These are phyloP conservation scores for Xiphorhynchus elegans DNA, from an alignment of 2,113 vertebrate genomes.

Conservation along the genomic window DNA sequence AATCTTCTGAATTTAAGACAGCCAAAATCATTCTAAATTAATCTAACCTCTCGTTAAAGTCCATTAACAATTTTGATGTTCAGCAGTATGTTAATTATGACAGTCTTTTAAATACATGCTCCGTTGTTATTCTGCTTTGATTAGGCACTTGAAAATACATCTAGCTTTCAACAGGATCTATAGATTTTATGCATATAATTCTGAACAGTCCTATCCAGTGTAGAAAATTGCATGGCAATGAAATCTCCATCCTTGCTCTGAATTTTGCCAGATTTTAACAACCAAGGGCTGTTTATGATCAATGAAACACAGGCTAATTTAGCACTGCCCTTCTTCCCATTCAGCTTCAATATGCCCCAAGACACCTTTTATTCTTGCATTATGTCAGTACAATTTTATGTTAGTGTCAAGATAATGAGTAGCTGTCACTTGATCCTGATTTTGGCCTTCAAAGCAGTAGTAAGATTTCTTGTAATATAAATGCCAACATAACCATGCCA, in stretches of 20 bases:
- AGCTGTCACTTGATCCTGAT: constrained; percentile 7
- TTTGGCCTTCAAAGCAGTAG: constrained; percentile 4
- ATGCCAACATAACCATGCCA: not conserved
- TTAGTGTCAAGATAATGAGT: constrained; percentile 22
- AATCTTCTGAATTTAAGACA: not conserved
- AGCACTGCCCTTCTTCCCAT: not conserved
- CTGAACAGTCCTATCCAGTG: constrained; percentile 17
- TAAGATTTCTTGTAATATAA: not conserved
- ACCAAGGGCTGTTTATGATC: not conserved
- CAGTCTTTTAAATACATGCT: constrained; percentile 45
- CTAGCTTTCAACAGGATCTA: constrained; percentile 48
- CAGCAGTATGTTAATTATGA: constrained; percentile 29
- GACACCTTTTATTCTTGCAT: constrained; percentile 5
- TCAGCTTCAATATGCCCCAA: not conserved
- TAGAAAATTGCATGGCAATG: constrained; percentile 50
- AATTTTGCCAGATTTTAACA: constrained; percentile 49
- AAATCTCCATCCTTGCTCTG: not conserved
- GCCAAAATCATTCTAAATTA: not conserved
- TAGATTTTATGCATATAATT: constrained; percentile 30
- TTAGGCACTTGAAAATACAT: constrained; percentile 30
- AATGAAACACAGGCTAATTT: constrained; percentile 20
- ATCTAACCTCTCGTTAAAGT: constrained; percentile 25
- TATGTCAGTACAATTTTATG: constrained; percentile 19
- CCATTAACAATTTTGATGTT: constrained; percentile 39
- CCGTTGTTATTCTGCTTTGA: constrained; percentile 24